These are phyloP conservation scores for Mastacembelus armatus DNA, from an alignment of 2,797 vertebrate genomes.

Conservation along the genomic window DNA sequence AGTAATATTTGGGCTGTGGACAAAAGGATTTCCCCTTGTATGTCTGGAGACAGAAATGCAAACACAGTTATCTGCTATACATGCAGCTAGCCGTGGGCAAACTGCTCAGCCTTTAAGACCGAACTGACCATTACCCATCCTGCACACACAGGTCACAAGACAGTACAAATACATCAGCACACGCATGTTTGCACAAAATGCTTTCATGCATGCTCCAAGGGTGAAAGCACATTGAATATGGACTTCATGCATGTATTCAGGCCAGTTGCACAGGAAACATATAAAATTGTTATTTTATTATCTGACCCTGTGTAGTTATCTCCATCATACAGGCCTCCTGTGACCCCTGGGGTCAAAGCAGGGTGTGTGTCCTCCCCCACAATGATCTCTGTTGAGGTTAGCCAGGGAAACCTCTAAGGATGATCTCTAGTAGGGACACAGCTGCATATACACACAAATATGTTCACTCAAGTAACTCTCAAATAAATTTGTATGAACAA, in stretches of 20 bases:
- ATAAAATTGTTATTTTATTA: conserved; percentile 63
- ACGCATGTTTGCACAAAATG: conserved; percentile 33
- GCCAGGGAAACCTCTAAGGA: conserved; percentile 46
- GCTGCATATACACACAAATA: not conserved
- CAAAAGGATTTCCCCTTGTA: conserved; percentile 54
- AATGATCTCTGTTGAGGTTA: conserved; percentile 70
- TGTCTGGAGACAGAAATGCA: conserved; percentile 60
- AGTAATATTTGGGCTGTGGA: conserved; percentile 64
- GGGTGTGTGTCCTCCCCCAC: conserved; percentile 48
- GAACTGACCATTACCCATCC: conserved; percentile 56
- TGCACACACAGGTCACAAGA: conserved; percentile 47
- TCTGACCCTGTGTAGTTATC: conserved; percentile 71
- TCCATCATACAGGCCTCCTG: conserved; percentile 75
- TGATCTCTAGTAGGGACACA: conserved; percentile 13
- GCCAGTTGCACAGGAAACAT: conserved; percentile 16
- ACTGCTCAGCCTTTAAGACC: conserved; percentile 50
- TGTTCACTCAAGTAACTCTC: not conserved
- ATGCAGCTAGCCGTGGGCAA: conserved; percentile 48
- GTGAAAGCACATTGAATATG: conserved; percentile 58
- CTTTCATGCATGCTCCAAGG: conserved; percentile 26
- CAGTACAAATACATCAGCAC: conserved; percentile 44
- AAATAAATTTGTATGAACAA: not conserved
- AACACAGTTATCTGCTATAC: conserved; percentile 73
- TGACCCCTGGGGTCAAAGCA: conserved; percentile 75
- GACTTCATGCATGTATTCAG: conserved; percentile 54